Evolutionary conservation across 2,888 invertebrate genomes (phyloP), one percentile per base, ranked within the genome.

Genomic region (Pachycephus smyrnensis): DNA sequence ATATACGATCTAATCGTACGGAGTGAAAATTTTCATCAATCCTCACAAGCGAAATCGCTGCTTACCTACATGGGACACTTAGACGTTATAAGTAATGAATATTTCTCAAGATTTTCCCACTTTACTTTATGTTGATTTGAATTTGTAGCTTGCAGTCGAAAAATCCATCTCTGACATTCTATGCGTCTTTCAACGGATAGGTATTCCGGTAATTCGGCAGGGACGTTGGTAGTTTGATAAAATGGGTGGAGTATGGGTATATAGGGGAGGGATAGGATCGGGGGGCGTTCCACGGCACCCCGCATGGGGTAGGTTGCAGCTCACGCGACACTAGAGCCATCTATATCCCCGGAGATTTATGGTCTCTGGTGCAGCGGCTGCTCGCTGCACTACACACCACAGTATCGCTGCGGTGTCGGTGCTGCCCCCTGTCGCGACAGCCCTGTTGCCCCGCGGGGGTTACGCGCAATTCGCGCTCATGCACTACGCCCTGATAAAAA

Each of bases 281-380:
- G 86, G 86, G 88, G 90, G 88, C 90, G 89, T 88, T 89, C 84
- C 88, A 85, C 78, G 86, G 88, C 88, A 89, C 90, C 90, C 90
- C 84, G 91, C 90, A 91, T 91, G 91, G 91, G 91, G 91, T 91
- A 91, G 90, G 87, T 90, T 88, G 88, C 88, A 88, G 86, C 90
- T 88, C 89, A 89, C 89, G 91, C 89, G 91, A 91, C 91, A 90
- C 90, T 89, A 90, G 90, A 90, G 90, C 91, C 91, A 91, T 91
- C 91, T 91, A 90, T 91, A 91, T 91, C 89, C 90, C 84, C 76
- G 82, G 84, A 90, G 91, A 91, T 91, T 91, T 91, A 91, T 91
- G 90, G 88, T 87, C 89, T 89, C 87, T 87, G 89, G 88, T 87
- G 90, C 90, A 89, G 87, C 89, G 90, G 88, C 90, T 90, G 90